Percentiles rank a stretch among this genome's conserved stretches.
Evolutionary conservation across 2,888 invertebrate genomes (phyloP).

Genomic region (Furcula furcula): DNA sequence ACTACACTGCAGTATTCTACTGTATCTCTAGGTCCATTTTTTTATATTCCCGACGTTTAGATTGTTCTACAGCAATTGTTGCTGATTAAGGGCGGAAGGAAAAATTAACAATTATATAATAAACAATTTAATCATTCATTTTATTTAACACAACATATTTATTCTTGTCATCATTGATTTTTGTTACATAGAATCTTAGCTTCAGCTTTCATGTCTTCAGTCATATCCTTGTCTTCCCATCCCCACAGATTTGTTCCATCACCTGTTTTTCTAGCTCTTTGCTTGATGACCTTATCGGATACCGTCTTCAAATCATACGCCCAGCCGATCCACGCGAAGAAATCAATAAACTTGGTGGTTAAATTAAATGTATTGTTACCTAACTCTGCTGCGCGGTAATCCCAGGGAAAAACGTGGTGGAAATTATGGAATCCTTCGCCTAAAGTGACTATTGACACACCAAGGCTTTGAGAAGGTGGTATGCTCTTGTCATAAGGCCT

Average conservation of each 20-base stretch:
- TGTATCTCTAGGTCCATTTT: too few species aligned
- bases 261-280: constrained; percentile 39
- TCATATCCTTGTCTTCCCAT: constrained; percentile 16
- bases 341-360: constrained; percentile 46
- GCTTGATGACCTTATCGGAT: constrained; percentile 29
- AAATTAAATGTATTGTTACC: constrained; percentile 47
- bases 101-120: too few species aligned
- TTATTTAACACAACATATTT: too few species aligned
- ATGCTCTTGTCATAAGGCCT: constrained; percentile 66
- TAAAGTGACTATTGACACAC: constrained; percentile 28
- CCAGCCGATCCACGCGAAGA: constrained; percentile 52
- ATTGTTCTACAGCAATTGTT: too few species aligned
- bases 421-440: constrained; percentile 61
- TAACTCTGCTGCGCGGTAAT: constrained; percentile 51
- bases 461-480: constrained; percentile 34
- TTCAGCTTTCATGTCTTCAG: constrained; percentile 9
- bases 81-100: too few species aligned
- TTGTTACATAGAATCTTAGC: neutral
- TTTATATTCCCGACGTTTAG: too few species aligned
- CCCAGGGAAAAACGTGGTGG: constrained; percentile 54
- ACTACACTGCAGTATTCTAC: too few species aligned
- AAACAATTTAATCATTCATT: too few species aligned
- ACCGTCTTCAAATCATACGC: constrained; percentile 51
- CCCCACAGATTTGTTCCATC: constrained; percentile 46
- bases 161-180: too few species aligned